phyloP scores from a whole-genome alignment of 1,140 invertebrate genomes.

The Berghia stephanieae region DNA sequence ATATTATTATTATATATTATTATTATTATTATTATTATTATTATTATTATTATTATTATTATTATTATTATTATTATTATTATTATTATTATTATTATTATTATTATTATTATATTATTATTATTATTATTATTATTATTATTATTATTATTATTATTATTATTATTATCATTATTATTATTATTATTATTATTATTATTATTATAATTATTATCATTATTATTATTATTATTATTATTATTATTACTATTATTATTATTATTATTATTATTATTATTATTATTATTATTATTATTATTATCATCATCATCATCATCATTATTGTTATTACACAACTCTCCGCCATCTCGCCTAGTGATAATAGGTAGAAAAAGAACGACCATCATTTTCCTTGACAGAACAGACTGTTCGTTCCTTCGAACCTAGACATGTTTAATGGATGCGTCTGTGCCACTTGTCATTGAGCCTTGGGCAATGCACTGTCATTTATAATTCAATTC shows the following conservation, averaged over 20 bases:
- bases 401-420: no score
- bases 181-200: not conserved
- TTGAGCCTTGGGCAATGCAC: no score
- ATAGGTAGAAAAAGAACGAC: no score
- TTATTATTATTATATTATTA: not conserved
- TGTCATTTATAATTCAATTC: no score
- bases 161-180: not conserved
- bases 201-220: no score
- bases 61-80: not conserved
- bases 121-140: not conserved
- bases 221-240: not conserved
- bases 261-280: not conserved
- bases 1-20: not conserved
- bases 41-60: not conserved
- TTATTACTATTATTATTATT: not conserved
- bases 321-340: no score
- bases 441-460: no score
- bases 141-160: not conserved
- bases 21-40: not conserved
- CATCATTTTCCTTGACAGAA: no score
- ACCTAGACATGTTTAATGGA: no score
- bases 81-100: not conserved
- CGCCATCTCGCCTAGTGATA: no score
- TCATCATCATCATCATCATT: no score
- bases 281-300: not conserved